Evolutionary conservation across 2,888 invertebrate species (phyloP), one percentile per base, ranked within the genome.

Genomic region (Urechis unicinctus): DNA sequence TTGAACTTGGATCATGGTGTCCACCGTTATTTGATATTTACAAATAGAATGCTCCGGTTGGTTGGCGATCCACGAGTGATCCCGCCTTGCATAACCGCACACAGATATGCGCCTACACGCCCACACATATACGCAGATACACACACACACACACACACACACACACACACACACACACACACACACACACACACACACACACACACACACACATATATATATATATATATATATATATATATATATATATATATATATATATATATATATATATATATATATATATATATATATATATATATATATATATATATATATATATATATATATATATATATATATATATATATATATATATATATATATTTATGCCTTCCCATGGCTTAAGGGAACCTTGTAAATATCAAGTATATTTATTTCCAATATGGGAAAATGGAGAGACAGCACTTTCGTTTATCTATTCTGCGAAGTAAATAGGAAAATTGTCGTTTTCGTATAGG

Each of bases 291-390:
- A 43, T 5, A 21, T 22, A 44, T 30, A 50, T 50, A 36, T 24
- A 50, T 30, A 50, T 50, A 50, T 50, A 50, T 50, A 29, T 22
- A 53, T 53, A 49, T 53, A 24, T 53, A 13, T 49, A 3, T 50
- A 3, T 53, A 9, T 48, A 9, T 50, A 24, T 26, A 17, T 28
- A 4, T 28, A 31, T 48, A 50, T 53, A 17, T 50, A 3, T 53
- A 25, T 50, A 50, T 53, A 31, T 53, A 9, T 50, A 3, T 53
- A 25, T 53, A 2, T 50, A 26, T 53, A 31, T 50, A 26, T 50
- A 21, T 50, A 3, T 53, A 28, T 53, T n/a, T n/a, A n/a, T n/a
- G n/a, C n/a, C n/a, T n/a, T n/a, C n/a, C n/a, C n/a, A n/a, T n/a
- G n/a, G n/a, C n/a, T n/a, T n/a, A n/a, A n/a, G n/a, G n/a, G n/a